A percentile compares a stretch with the other conserved stretches of the same genome.
Evolutionary conservation across 2,888 invertebrate genomes (phyloP).

Genomic region (Entomobrya multifasciata): DNA sequence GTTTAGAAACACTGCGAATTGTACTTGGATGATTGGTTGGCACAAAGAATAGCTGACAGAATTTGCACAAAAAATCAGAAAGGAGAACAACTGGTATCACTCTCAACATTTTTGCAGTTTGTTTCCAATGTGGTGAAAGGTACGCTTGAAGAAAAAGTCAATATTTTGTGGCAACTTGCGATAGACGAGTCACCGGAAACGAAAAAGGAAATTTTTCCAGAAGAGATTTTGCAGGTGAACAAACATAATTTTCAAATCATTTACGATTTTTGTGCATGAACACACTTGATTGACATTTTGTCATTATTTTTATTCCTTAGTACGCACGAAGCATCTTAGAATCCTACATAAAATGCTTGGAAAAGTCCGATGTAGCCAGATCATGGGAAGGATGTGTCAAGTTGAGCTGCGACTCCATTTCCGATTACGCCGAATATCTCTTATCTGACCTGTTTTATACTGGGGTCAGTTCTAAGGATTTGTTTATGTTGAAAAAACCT

Average conservation of each 20-base stretch:
- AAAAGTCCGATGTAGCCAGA: conserved; percentile 64
- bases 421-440: conserved; percentile 75
- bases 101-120: conserved; percentile 73
- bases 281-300: not conserved
- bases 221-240: conserved; percentile 77
- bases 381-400: conserved; percentile 66
- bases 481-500: conserved; percentile 67
- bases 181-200: conserved; percentile 63
- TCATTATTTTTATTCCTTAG: conserved; percentile 66
- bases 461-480: conserved; percentile 72
- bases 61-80: conserved; percentile 71
- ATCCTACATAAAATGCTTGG: conserved; percentile 77
- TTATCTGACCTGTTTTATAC: conserved; percentile 75
- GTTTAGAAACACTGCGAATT: conserved; percentile 76
- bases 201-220: conserved; percentile 70
- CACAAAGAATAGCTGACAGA: conserved; percentile 72
- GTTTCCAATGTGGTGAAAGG: conserved; percentile 76
- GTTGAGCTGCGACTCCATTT: conserved; percentile 72
- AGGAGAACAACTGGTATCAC: conserved; percentile 69
- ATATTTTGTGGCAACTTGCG: conserved; percentile 74
- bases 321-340: conserved; percentile 76
- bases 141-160: conserved; percentile 76
- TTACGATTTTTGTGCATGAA: not conserved
- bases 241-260: not conserved
- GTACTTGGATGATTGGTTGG: conserved; percentile 78